Evolutionary conservation across 2,797 vertebrate genomes (phyloP).

Genomic region (Hippoglossus hippoglossus): DNA sequence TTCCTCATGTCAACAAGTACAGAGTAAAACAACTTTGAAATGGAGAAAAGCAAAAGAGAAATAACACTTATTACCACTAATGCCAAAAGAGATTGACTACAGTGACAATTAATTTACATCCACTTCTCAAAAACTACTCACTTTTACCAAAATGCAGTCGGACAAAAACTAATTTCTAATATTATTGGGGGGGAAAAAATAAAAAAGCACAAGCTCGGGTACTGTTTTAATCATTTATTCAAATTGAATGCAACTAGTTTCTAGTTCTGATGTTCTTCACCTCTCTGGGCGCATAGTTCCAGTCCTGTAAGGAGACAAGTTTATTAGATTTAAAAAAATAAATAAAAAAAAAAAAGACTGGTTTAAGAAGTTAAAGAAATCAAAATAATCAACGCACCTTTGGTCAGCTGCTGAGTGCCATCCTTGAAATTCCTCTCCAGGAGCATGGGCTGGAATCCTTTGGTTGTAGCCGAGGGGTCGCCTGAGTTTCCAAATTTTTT

Average conservation of each 20-base stretch:
- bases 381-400: slow-evolving; percentile 19
- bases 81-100: background rate
- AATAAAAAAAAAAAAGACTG: background rate
- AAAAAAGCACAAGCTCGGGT: background rate
- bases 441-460: slow-evolving; percentile 16
- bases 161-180: no score
- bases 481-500: slow-evolving; percentile 22
- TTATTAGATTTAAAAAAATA: background rate
- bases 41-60: no score
- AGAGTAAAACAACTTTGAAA: slow-evolving; percentile 5
- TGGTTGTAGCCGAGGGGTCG: background rate
- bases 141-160: background rate
- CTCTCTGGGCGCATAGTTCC: background rate
- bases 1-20: background rate
- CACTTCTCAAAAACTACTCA: background rate
- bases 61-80: background rate
- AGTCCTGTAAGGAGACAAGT: slow-evolving; percentile 51
- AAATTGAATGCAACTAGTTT: slow-evolving; percentile 3
- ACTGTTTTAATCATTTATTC: slow-evolving; percentile 51
- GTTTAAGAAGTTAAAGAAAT: background rate
- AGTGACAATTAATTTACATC: background rate
- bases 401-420: slow-evolving; percentile 14
- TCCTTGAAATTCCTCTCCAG: slow-evolving; percentile 22
- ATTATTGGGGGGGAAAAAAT: background rate
- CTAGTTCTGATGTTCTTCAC: background rate